Conservation (phyloP, 1,140 invertebrate genomes). For the Nomia melanderi region DNA sequence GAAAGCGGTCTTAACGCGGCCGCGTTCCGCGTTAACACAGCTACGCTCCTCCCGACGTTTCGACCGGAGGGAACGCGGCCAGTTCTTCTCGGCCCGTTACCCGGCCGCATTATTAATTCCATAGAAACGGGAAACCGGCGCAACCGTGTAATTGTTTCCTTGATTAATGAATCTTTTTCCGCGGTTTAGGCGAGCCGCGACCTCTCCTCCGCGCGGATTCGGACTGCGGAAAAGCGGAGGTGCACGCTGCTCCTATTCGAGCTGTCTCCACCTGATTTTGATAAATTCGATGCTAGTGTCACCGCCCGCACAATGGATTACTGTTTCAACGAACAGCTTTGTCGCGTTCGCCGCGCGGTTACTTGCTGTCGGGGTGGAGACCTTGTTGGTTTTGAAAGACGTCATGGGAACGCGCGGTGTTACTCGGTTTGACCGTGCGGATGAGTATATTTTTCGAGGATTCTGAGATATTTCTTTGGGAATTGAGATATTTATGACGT, state of each 20-base stretch:
- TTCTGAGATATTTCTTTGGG: no score
- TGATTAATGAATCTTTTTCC: constrained; percentile 41
- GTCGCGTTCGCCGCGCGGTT: constrained; percentile 11
- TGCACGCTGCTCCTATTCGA: background rate
- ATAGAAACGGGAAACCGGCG: background rate
- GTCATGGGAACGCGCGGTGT: no score
- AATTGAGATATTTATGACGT: no score
- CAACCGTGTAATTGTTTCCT: constrained; percentile 15
- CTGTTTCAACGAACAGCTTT: background rate
- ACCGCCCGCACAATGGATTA: constrained; percentile 12
- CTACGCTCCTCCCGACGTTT: no score
- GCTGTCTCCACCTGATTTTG: constrained; percentile 38
- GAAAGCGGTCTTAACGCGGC: no score
- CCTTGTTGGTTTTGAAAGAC: background rate
- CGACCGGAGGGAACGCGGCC: background rate
- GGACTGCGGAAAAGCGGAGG: background rate
- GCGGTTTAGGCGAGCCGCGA: background rate
- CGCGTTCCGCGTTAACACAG: no score
- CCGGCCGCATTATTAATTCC: constrained; percentile 17
- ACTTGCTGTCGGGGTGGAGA: constrained; percentile 5
- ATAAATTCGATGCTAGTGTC: constrained; percentile 37
- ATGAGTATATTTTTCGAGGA: no score
- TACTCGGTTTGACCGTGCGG: no score
- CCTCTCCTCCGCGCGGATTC: background rate
- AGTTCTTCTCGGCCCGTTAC: background rate